Evolutionary conservation across 2,113 vertebrate genomes (phyloP).

Genomic region (Himantopus leucocephalus): DNA sequence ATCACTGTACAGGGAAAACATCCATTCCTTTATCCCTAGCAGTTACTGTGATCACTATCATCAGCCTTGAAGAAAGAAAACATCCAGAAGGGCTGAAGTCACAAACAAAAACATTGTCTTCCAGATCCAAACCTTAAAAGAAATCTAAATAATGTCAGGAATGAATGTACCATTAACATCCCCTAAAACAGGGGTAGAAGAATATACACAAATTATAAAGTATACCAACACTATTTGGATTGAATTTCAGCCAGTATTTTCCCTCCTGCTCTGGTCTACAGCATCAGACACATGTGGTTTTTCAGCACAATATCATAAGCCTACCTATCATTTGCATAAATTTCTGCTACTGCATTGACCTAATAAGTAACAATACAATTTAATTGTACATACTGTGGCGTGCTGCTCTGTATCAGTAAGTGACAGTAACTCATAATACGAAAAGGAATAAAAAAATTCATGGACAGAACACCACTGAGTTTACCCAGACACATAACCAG

Average conservation of each 20-base stretch:
- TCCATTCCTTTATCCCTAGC: not conserved
- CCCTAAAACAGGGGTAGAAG: not conserved
- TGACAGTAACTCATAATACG: not conserved
- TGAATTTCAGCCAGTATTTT: not conserved
- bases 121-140: not conserved
- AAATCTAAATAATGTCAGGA: not conserved
- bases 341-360: not conserved
- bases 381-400: not conserved
- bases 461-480: not conserved
- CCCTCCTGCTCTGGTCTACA: not conserved
- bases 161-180: not conserved
- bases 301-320: not conserved
- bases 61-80: not conserved
- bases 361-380: not conserved
- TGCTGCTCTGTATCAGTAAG: not conserved
- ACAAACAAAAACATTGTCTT: not conserved
- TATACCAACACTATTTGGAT: not conserved
- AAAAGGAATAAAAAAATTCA: not conserved
- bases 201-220: not conserved
- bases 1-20: not conserved
- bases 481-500: not conserved
- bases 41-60: not conserved
- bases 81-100: not conserved
- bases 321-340: not conserved
- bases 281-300: accelerated